Evolutionary conservation across 2,888 invertebrate species (phyloP).

Genomic region (Griposia aprilina): DNA sequence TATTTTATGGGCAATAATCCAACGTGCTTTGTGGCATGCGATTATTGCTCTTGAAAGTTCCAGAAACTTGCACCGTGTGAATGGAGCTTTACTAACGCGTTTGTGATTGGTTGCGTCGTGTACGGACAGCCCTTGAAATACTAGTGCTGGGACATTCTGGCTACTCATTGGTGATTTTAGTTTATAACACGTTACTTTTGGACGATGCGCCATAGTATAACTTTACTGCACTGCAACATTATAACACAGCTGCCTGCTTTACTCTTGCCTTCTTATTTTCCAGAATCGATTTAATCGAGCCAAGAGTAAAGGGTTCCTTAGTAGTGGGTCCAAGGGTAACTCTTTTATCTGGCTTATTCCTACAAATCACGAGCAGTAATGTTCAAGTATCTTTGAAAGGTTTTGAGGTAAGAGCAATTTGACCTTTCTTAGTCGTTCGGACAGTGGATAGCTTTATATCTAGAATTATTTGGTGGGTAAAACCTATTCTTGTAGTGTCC

Average conservation of each 20-base stretch:
- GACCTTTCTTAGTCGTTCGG: too few species aligned
- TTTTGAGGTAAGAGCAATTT: conserved; percentile 55
- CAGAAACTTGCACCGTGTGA: too few species aligned
- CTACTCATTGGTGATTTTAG: too few species aligned
- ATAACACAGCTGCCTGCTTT: not conserved
- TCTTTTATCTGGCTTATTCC: conserved; percentile 44
- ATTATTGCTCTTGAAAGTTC: too few species aligned
- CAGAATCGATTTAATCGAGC: conserved; percentile 58
- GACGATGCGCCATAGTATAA: not conserved
- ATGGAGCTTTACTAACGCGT: too few species aligned
- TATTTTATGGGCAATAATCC: too few species aligned
- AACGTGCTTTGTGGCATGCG: too few species aligned
- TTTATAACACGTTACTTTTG: too few species aligned
- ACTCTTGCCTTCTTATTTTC: not conserved
- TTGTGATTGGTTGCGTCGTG: too few species aligned
- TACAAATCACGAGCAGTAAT: conserved; percentile 41
- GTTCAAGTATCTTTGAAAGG: conserved; percentile 52
- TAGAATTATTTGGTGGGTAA: not conserved
- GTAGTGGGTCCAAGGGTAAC: conserved; percentile 53
- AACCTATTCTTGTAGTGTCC: not conserved
- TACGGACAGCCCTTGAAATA: too few species aligned
- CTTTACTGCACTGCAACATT: not conserved
- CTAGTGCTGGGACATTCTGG: too few species aligned
- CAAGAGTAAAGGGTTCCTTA: conserved; percentile 54
- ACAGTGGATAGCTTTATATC: not conserved